phyloP scores from a whole-genome alignment of 2,888 invertebrate species.

The Ectemnius lituratus region DNA sequence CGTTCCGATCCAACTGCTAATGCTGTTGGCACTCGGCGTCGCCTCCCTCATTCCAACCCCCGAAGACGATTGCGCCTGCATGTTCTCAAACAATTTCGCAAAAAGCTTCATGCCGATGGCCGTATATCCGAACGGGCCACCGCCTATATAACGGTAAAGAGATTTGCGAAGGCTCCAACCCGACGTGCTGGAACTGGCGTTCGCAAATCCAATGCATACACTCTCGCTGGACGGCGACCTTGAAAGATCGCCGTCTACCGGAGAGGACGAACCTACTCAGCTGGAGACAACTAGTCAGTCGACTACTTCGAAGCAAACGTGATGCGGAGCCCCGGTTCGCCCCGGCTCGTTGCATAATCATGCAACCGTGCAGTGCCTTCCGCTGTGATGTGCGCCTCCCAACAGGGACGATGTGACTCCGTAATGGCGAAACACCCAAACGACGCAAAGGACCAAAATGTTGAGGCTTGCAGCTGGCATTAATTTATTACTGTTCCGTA shows the following conservation, averaged over 20 bases:
- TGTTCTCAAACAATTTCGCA: constrained; percentile 90
- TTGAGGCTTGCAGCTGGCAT: constrained; percentile 1
- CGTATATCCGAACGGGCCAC: constrained; percentile 94
- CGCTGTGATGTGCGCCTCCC: too few relatives aligned
- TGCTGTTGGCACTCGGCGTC: constrained; percentile 94
- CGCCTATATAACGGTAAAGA: constrained; percentile 85
- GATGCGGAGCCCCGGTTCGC: too few relatives aligned
- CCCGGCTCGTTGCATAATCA: too few relatives aligned
- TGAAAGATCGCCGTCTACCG: too few relatives aligned
- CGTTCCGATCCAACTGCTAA: constrained; percentile 95
- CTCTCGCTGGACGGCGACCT: too few relatives aligned
- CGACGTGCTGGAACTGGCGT: not conserved
- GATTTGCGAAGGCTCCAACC: not conserved
- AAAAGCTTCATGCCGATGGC: constrained; percentile 93
- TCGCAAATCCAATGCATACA: not conserved
- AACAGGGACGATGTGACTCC: too few relatives aligned
- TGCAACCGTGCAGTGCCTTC: too few relatives aligned
- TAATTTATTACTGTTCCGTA: constrained; percentile 20
- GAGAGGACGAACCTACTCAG: too few relatives aligned
- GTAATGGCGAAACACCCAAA: too few relatives aligned
- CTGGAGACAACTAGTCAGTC: too few relatives aligned
- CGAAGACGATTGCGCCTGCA: constrained; percentile 91
- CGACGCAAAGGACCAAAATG: too few relatives aligned
- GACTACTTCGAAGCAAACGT: too few relatives aligned
- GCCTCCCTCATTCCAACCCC: constrained; percentile 94